These are phyloP conservation scores for Volucella bombylans DNA, from an alignment of 2,888 invertebrate species.

Conservation along the genomic window DNA sequence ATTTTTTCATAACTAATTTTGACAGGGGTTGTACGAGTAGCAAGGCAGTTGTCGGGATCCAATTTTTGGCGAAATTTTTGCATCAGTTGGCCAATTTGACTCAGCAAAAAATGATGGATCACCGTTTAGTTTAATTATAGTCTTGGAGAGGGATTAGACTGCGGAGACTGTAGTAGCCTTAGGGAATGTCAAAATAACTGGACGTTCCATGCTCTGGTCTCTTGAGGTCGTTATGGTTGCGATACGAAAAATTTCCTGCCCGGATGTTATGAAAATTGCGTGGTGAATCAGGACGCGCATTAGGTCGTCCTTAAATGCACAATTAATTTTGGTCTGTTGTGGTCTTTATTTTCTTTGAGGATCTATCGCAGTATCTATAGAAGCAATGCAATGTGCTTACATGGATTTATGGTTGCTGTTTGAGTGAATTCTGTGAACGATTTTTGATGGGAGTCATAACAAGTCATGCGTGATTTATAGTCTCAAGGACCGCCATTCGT, in stretches of 20 bases:
- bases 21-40: constrained; percentile 21
- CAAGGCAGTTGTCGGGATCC: constrained; percentile 33
- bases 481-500: constrained; percentile 23
- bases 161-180: constrained; percentile 41
- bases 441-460: constrained; percentile 55
- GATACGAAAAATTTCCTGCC: constrained; percentile 10
- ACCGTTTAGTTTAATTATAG: constrained; percentile 73
- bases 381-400: constrained; percentile 39
- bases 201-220: constrained; percentile 3
- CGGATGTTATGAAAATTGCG: constrained; percentile 52
- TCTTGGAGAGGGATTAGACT: constrained; percentile 46
- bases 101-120: constrained; percentile 60
- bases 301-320: constrained; percentile 70
- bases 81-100: constrained; percentile 54
- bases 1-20: constrained; percentile 59
- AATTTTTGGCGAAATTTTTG: constrained; percentile 42
- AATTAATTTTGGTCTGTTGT: constrained; percentile 56
- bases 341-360: neutral
- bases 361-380: constrained; percentile 42
- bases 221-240: constrained; percentile 37
- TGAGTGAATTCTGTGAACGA: constrained; percentile 2
- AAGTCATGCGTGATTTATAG: constrained; percentile 69
- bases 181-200: constrained; percentile 17
- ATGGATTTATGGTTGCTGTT: constrained; percentile 27
- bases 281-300: constrained; percentile 64